Evolutionary conservation across 2,888 invertebrate species (phyloP).

Genomic region (Perizoma flavofasciatum): DNA sequence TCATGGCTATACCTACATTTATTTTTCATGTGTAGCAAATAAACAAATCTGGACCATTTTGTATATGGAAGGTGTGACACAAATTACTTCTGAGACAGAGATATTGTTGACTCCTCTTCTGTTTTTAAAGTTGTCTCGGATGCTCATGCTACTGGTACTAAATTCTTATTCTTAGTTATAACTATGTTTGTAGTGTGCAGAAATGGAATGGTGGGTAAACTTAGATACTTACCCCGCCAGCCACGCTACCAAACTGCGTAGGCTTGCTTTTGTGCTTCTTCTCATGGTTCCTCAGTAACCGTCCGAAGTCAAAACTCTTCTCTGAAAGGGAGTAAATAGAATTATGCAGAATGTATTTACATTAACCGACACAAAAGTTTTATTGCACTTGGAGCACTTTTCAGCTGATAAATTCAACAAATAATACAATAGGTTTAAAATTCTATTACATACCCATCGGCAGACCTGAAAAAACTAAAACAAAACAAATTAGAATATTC

Average conservation of each 20-base stretch:
- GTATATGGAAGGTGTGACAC: too few relatives aligned
- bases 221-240: slow-evolving; percentile 59
- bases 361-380: not conserved
- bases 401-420: too few relatives aligned
- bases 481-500: slow-evolving; percentile 6
- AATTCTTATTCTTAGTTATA: too few relatives aligned
- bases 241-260: slow-evolving; percentile 62
- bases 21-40: too few relatives aligned
- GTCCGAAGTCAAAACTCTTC: slow-evolving; percentile 64
- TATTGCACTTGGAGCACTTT: too few relatives aligned
- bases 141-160: too few relatives aligned
- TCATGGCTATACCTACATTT: too few relatives aligned
- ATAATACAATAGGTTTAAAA: not conserved
- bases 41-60: too few relatives aligned
- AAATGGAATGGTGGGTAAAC: slow-evolving; percentile 5
- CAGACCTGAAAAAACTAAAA: slow-evolving; percentile 25
- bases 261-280: slow-evolving; percentile 71
- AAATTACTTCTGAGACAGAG: too few relatives aligned
- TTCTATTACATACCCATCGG: slow-evolving; percentile 19
- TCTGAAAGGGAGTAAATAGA: slow-evolving; percentile 53
- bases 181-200: slow-evolving; percentile 7
- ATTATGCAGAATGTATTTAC: not conserved
- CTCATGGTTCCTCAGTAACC: slow-evolving; percentile 58
- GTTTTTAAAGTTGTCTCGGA: too few relatives aligned
- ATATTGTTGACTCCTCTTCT: too few relatives aligned